phyloP scores from a whole-genome alignment of 2,113 vertebrate species.

The Scopus umbretta region DNA sequence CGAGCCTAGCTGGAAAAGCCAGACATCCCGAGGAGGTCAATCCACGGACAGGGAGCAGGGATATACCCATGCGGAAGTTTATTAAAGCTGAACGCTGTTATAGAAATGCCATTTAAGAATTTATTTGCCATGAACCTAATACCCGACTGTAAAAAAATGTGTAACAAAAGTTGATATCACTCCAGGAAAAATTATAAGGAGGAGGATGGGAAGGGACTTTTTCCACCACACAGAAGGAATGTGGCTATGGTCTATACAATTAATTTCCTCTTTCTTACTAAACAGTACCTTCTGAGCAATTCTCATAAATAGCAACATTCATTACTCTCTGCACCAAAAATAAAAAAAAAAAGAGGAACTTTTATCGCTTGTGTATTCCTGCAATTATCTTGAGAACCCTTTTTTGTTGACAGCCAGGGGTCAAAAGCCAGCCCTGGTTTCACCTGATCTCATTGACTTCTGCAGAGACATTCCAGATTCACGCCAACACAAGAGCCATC shows the following conservation, averaged over 20 bases:
- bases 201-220: conserved; percentile 16
- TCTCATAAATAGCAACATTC: not conserved
- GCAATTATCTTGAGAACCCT: conserved; percentile 19
- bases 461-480: not conserved
- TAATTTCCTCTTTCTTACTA: conserved; percentile 53
- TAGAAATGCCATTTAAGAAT: not conserved
- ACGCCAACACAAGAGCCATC: not conserved
- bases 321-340: not conserved
- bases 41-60: not conserved
- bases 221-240: not conserved
- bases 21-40: not conserved
- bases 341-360: conserved; percentile 17
- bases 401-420: conserved; percentile 4
- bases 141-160: not conserved
- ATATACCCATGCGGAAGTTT: accelerated
- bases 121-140: not conserved
- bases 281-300: not conserved
- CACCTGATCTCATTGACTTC: conserved; percentile 21
- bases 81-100: not conserved
- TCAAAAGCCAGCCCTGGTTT: not conserved
- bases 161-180: not conserved
- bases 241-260: not conserved
- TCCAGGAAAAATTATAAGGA: not conserved
- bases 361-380: not conserved
- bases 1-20: not conserved